phyloP scores from a whole-genome alignment of 2,888 invertebrate genomes.

The Hypolimnas misippus region DNA sequence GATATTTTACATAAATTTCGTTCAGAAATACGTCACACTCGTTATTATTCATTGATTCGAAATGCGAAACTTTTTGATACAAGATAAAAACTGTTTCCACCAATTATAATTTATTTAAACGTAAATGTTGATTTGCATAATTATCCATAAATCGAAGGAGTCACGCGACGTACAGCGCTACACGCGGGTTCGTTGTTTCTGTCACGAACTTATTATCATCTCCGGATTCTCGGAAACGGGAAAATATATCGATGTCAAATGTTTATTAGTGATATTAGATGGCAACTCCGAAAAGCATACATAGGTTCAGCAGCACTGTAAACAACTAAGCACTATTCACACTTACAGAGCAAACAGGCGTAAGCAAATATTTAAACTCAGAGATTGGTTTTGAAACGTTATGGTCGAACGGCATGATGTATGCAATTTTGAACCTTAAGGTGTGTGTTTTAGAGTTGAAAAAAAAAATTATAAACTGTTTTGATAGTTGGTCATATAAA shows the following conservation, averaged over 20 bases:
- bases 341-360: conserved; percentile 81
- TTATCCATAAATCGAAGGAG: conserved; percentile 29
- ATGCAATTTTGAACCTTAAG: conserved; percentile 62
- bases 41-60: background rate
- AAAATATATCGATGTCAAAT: conserved; percentile 69
- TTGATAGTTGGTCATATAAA: conserved; percentile 54
- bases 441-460: conserved; percentile 53
- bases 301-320: conserved; percentile 76
- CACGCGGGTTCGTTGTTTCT: conserved; percentile 22
- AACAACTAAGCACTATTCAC: conserved; percentile 83
- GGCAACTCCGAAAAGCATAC: conserved; percentile 60
- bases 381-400: conserved; percentile 68
- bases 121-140: conserved; percentile 31
- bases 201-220: conserved; percentile 33
- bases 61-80: background rate
- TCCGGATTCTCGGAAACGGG: conserved; percentile 22
- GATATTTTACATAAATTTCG: background rate
- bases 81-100: conserved; percentile 17
- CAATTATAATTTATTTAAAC: conserved; percentile 29
- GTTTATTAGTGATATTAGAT: conserved; percentile 74
- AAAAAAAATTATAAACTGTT: conserved; percentile 51
- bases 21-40: background rate
- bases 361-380: conserved; percentile 79
- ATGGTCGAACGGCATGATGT: conserved; percentile 54
- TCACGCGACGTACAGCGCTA: conserved; percentile 31